Evolutionary conservation across 2,113 vertebrate genomes (phyloP), one percentile per base, ranked within the genome.

Genomic region (Condylura cristata): DNA sequence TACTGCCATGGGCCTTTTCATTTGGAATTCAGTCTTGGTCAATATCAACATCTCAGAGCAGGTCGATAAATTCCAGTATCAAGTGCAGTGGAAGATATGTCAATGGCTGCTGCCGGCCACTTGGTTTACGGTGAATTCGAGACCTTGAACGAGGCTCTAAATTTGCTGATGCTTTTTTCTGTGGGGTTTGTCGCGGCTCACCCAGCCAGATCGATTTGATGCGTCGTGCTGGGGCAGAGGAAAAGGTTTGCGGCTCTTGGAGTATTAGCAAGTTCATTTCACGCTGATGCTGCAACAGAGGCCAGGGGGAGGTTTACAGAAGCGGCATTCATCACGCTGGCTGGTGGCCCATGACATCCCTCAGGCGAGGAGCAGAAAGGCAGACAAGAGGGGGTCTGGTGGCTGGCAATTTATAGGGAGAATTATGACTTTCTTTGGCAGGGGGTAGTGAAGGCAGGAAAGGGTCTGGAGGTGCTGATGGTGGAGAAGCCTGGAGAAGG

Each of bases 211-310:
- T 96, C 60, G 12, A 94, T 95, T 84, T 2, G 39, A 86, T 89
- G 88, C 12, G 1, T 87, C 8, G 58, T 88, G 65, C 44, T 80
- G 28, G 66, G 74, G 87, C 83, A 96, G 24, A 53, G 96, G 95
- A 32, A 96, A 93, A 96, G 96, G 95, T 89, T 61, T 96, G 94
- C 93, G 86, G 91, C 89, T 97, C 87, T 93, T 44, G 4, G 81
- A 96, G 93, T 88, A 96, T 96, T 93, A 95, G 95, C 90, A 90
- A 97, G 95, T 96, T 96, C 96, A 96, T 96, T 96, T 97, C 96
- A 96, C 6, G 8, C 91, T 90, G 89, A 86, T 92, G 80, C 95
- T 94, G 83, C 11, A 1, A 89, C 87, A 87, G 91, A 96, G 91
- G 95, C 89, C 83, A 92, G 80, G 41, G 60, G 39, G 93, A 74